Evolutionary conservation across 92 coral and sea anemone species (phyloP), one percentile per base, ranked within the genome.

Genomic region (Heteractis magnifica): DNA sequence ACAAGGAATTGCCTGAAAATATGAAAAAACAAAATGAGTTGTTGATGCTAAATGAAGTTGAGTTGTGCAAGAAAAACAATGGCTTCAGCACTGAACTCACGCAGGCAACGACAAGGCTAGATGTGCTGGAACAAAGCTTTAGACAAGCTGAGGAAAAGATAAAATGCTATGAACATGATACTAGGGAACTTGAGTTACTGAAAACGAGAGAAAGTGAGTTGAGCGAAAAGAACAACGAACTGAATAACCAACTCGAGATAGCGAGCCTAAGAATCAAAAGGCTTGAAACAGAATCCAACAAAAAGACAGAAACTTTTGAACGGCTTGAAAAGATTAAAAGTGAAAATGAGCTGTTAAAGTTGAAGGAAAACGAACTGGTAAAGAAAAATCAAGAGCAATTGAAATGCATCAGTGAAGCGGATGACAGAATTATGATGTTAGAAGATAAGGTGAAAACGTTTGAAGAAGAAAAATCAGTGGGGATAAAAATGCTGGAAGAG

Each of bases 231-330:
- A 56, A 78, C 44, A 68, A 78, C 19, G 82, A 78, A 19, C 82
- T 56, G 41, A 21, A 71, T 21, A 53, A 56, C 21, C 20, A 49
- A 6, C 72, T 78, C n/a, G 51, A 56, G 51, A 71, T 56, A 41
- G 82, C 82, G 55, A 78, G 62, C 23, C 71, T 55, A 12, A 58
- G 21, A 15, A 78, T 55, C 52, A 52, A 78, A 21, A 48, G 21
- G 62, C 59, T 56, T 2, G 85, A 88, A 76, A 65, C 12, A 10
- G 75, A 76, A 62, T 26, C 84, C 52, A 6, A 60, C 48, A 51
- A 83, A 88, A 79, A 65, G 71, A 74, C 52, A 79, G 76, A 84
- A 44, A 55, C 74, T 23, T 8, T 78, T n/a, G 7, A 15, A 0
- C 13, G 62, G 16, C 16, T 8, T 8, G 82, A 78, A 34, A 13